Evolutionary conservation across 2,888 invertebrate species (phyloP).

Genomic region (Nemoura dubitans): DNA sequence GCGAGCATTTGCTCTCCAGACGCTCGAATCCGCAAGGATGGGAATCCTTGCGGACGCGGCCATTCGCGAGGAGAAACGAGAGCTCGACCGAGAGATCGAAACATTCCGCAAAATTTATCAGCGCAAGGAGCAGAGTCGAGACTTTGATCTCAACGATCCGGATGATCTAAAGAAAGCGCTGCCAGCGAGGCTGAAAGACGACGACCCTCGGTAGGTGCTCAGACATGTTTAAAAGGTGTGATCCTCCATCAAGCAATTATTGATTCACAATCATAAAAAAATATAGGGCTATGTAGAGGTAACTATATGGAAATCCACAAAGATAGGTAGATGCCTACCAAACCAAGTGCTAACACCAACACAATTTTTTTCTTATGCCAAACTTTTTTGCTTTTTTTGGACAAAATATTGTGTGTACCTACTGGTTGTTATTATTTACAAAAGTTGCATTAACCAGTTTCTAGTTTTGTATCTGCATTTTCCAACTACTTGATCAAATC

Average conservation of each 20-base stretch:
- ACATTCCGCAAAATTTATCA: constrained; percentile 79
- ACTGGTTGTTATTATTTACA: no score
- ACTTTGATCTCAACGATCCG: constrained; percentile 90
- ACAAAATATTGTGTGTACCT: no score
- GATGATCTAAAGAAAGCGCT: constrained; percentile 76
- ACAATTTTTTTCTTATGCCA: no score
- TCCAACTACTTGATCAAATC: no score
- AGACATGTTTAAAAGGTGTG: not conserved
- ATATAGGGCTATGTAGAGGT: no score
- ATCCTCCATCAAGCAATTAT: not conserved
- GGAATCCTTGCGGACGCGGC: constrained; percentile 58
- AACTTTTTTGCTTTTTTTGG: no score
- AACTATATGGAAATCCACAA: no score
- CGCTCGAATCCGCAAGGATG: constrained; percentile 72
- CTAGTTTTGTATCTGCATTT: no score
- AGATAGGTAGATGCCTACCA: no score
- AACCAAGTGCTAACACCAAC: no score
- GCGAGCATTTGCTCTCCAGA: constrained; percentile 69
- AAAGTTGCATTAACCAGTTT: no score
- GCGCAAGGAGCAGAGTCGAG: constrained; percentile 78
- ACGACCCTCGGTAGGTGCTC: constrained; percentile 70
- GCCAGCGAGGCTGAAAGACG: constrained; percentile 74
- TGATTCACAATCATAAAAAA: not conserved
- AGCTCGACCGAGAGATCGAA: constrained; percentile 77
- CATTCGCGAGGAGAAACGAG: constrained; percentile 67